Percentiles rank a stretch among this genome's conserved stretches.
phyloP scores from a whole-genome alignment of 2,113 vertebrate species.

The Mugil cephalus region DNA sequence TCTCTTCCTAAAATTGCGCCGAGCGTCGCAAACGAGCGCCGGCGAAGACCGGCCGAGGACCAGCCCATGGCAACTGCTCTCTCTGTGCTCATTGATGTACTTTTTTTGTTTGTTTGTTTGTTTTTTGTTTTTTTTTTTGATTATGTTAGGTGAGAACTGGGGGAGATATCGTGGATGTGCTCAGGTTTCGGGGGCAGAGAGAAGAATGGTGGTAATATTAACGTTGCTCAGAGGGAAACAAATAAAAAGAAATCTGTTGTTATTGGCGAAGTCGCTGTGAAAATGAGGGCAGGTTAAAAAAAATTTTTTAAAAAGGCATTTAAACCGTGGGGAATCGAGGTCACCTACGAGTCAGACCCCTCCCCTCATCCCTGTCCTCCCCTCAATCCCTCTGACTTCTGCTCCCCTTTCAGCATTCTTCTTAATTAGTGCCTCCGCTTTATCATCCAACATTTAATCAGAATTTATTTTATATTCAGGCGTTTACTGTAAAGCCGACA shows the following conservation, averaged over 20 bases:
- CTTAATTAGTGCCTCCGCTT: neutral
- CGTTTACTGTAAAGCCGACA: neutral
- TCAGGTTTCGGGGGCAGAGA: slow-evolving; percentile 34
- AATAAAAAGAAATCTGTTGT: slow-evolving; percentile 47
- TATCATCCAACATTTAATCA: neutral
- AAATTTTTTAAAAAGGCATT: slow-evolving; percentile 55
- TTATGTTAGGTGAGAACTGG: slow-evolving; percentile 13
- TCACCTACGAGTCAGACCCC: slow-evolving; percentile 38
- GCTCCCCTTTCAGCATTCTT: neutral
- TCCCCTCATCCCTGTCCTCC: too few relatives aligned
- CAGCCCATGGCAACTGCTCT: slow-evolving; percentile 27
- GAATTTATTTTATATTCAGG: slow-evolving; percentile 6
- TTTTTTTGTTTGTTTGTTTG: slow-evolving; percentile 4
- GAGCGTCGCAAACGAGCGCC: slow-evolving; percentile 51
- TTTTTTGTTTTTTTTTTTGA: slow-evolving; percentile 16
- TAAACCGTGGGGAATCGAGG: slow-evolving; percentile 21
- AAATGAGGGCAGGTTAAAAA: slow-evolving; percentile 45
- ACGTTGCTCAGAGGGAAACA: slow-evolving; percentile 43
- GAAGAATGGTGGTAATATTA: slow-evolving; percentile 29
- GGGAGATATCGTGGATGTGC: slow-evolving; percentile 16
- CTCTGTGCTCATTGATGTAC: neutral
- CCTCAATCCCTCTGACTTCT: slow-evolving; percentile 8
- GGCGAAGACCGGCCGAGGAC: slow-evolving; percentile 17
- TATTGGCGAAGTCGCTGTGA: slow-evolving; percentile 42
- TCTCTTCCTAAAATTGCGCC: slow-evolving; percentile 35